These are phyloP conservation scores for Eristalinus aeneus DNA, from an alignment of 2,888 invertebrate genomes.

Conservation along the genomic window DNA sequence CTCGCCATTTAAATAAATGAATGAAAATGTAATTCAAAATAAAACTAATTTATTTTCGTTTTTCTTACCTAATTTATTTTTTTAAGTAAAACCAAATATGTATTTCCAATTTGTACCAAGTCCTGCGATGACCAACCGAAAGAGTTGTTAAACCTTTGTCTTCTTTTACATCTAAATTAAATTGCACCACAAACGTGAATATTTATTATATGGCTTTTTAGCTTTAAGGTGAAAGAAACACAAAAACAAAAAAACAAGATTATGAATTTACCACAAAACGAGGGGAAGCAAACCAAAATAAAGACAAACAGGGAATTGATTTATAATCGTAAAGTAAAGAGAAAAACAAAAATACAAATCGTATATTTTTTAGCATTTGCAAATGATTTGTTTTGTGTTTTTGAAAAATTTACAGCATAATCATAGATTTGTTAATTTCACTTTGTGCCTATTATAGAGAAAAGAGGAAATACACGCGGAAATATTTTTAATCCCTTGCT, in stretches of 20 bases:
- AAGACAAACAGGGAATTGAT: constrained; percentile 67
- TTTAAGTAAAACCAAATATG: constrained; percentile 2
- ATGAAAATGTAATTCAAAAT: not conserved
- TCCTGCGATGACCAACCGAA: constrained; percentile 32
- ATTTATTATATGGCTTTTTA: constrained; percentile 4
- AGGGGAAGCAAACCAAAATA: not conserved
- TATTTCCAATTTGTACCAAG: constrained; percentile 14
- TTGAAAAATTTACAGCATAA: constrained; percentile 56
- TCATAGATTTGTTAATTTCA: constrained; percentile 59
- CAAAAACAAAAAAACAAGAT: not conserved
- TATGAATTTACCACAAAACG: not conserved
- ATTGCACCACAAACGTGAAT: constrained; percentile 27
- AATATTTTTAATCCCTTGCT: constrained; percentile 43
- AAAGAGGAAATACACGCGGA: not conserved
- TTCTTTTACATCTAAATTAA: constrained; percentile 7
- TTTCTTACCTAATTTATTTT: not conserved
- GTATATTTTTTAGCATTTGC: constrained; percentile 56
- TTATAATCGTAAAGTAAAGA: constrained; percentile 36
- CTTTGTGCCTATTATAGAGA: constrained; percentile 67
- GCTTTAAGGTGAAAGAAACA: constrained; percentile 37
- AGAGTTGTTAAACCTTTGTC: constrained; percentile 26
- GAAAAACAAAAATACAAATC: not conserved
- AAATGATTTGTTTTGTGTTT: constrained; percentile 23
- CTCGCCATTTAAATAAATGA: constrained; percentile 39
- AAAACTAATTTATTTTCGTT: constrained; percentile 10